A percentile compares a stretch with the other conserved stretches of the same genome.
Evolutionary conservation across 1,140 invertebrate species (phyloP).

Genomic region (Bactericera cockerelli): DNA sequence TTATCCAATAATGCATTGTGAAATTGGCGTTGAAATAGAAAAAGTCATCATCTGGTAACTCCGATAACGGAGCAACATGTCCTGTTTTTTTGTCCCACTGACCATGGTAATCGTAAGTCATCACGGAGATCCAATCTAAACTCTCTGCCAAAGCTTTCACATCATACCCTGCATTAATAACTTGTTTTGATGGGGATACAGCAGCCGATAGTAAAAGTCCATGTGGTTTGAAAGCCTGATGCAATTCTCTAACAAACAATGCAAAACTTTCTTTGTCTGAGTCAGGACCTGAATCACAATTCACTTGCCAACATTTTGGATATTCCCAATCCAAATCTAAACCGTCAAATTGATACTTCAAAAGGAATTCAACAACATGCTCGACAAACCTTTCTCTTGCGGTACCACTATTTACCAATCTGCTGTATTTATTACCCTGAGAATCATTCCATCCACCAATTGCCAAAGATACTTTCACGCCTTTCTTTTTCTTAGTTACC

Average conservation of each 20-base stretch:
- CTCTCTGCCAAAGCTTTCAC: conserved; percentile 50
- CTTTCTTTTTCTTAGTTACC: conserved; percentile 55
- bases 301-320: conserved; percentile 80
- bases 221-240: conserved; percentile 49
- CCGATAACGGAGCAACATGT: conserved; percentile 64
- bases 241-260: conserved; percentile 52
- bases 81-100: conserved; percentile 72
- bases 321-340: conserved; percentile 85
- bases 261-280: conserved; percentile 68
- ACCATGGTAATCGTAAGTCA: conserved; percentile 76
- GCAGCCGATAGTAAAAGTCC: conserved; percentile 63
- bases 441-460: conserved; percentile 86
- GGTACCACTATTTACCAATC: conserved; percentile 54
- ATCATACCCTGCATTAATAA: conserved; percentile 70
- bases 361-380: conserved; percentile 56
- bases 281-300: conserved; percentile 64
- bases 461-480: conserved; percentile 65
- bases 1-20: conserved; percentile 76
- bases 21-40: conserved; percentile 47
- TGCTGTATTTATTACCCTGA: conserved; percentile 67
- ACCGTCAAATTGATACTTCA: conserved; percentile 72
- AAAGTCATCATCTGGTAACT: conserved; percentile 55
- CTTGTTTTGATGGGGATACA: conserved; percentile 73
- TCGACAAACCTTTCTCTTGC: conserved; percentile 53
- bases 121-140: conserved; percentile 75